These are phyloP conservation scores for Julus scanicus DNA, from an alignment of 2,888 invertebrate genomes.

Conservation along the genomic window DNA sequence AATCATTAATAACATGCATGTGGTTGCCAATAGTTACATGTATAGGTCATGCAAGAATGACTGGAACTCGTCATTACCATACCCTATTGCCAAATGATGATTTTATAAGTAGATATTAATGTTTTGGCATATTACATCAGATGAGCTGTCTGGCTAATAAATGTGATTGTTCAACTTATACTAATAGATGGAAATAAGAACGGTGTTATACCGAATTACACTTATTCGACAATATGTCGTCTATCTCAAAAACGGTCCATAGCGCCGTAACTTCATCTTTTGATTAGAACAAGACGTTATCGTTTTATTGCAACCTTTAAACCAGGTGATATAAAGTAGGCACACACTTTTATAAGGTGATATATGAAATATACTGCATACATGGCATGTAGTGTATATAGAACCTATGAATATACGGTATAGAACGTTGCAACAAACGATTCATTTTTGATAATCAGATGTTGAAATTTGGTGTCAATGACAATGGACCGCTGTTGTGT, in stretches of 20 bases:
- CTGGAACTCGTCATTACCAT: too few species aligned
- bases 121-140: too few species aligned
- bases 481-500: background rate
- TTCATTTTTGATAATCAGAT: background rate
- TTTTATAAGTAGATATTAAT: too few species aligned
- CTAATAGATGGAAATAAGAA: too few species aligned
- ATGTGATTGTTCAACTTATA: too few species aligned
- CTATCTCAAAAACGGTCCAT: background rate
- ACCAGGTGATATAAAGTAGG: background rate
- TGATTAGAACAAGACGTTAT: background rate
- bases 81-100: too few species aligned
- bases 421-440: background rate
- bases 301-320: background rate
- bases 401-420: background rate
- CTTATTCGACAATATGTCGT: background rate
- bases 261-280: too few species aligned
- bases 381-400: too few species aligned
- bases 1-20: too few species aligned
- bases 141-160: too few species aligned
- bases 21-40: too few species aligned
- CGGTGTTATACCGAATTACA: background rate
- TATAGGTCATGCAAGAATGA: too few species aligned
- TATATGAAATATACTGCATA: background rate
- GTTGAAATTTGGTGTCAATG: constrained; percentile 26
- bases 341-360: background rate